These are phyloP conservation scores for Cacoxenus indagator DNA, from an alignment of 2,888 invertebrate genomes.

Conservation along the genomic window DNA sequence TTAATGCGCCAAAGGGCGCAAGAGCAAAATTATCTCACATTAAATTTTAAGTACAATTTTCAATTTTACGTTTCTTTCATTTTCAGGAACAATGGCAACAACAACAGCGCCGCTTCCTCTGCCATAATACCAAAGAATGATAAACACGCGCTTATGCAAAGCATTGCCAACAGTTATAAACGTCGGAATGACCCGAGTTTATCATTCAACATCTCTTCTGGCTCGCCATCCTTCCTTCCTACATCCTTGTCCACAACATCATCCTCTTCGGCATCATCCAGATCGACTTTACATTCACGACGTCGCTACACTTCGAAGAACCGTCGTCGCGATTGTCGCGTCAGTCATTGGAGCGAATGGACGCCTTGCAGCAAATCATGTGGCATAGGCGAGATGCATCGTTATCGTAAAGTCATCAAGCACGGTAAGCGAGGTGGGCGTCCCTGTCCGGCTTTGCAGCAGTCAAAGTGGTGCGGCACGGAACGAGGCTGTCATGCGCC, in stretches of 20 bases:
- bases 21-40: conserved; percentile 12
- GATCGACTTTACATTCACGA: conserved; percentile 27
- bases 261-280: not conserved
- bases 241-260: conserved; percentile 41
- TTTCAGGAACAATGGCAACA: not conserved
- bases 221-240: conserved; percentile 56
- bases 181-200: conserved; percentile 60
- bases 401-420: conserved; percentile 82
- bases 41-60: not conserved
- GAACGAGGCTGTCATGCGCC: conserved; percentile 77
- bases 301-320: conserved; percentile 67
- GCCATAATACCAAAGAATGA: conserved; percentile 73
- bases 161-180: conserved; percentile 78
- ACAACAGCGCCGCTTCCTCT: conserved; percentile 28
- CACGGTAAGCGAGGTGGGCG: conserved; percentile 85
- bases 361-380: conserved; percentile 89
- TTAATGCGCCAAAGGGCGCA: conserved; percentile 1
- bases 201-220: conserved; percentile 66
- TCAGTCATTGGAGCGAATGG: conserved; percentile 90
- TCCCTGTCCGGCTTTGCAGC: conserved; percentile 85
- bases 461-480: conserved; percentile 91
- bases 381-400: conserved; percentile 89
- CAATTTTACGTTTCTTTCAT: not conserved
- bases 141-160: conserved; percentile 80
- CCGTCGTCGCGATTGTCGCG: conserved; percentile 79